phyloP scores from a whole-genome alignment of 2,113 vertebrate genomes.

The Arizona elegans region DNA sequence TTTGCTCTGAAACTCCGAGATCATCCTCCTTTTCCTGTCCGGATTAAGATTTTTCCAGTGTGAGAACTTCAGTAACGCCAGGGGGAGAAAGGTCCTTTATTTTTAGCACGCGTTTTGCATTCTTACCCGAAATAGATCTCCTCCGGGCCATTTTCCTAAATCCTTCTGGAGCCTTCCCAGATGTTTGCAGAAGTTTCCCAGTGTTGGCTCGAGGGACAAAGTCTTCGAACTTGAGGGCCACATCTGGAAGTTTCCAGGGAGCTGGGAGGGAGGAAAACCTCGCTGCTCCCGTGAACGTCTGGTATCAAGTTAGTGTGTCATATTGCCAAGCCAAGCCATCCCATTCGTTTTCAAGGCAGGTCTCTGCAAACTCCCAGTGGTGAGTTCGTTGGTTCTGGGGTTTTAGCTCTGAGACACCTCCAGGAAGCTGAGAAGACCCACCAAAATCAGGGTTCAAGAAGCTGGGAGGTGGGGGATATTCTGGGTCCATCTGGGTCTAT shows the following conservation, averaged over 20 bases:
- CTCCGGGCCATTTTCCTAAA: neutral
- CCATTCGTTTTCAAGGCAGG: too few species aligned
- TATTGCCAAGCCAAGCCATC: too few species aligned
- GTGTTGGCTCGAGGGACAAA: neutral
- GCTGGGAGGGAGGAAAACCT: neutral
- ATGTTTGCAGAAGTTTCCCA: neutral
- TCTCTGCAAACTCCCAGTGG: neutral
- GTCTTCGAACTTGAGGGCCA: neutral
- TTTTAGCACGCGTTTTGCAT: conserved; percentile 58
- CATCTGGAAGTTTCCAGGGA: neutral
- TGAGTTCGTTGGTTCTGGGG: too few species aligned
- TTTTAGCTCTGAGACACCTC: neutral
- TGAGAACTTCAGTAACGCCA: conserved; percentile 8
- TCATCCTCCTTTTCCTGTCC: neutral
- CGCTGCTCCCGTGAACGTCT: accelerated
- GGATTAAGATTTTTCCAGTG: neutral
- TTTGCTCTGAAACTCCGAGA: accelerated
- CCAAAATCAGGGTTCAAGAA: neutral
- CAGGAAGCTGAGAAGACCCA: neutral
- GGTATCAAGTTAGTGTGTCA: neutral
- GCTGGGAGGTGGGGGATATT: neutral
- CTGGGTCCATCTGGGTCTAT: neutral
- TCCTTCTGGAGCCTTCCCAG: neutral
- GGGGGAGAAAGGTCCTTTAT: conserved; percentile 41
- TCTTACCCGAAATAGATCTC: conserved; percentile 47